Evolutionary conservation across 1,140 invertebrate species (phyloP).

Genomic region (Brachionus plicatilis): DNA sequence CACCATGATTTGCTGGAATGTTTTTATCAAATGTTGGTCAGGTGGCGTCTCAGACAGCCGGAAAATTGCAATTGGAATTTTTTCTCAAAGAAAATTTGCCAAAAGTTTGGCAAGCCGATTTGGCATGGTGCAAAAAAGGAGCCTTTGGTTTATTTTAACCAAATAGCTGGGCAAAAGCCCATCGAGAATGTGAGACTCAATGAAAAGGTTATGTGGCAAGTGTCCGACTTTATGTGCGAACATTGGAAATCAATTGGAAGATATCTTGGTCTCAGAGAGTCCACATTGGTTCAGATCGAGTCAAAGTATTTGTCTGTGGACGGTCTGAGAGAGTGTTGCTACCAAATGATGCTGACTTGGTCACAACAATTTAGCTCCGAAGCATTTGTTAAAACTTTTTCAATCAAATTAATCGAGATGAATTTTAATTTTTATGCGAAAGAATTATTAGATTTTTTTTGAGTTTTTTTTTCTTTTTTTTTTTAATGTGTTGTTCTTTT

Average conservation of each 20-base stretch:
- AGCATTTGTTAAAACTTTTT: neutral
- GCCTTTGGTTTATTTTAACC: neutral
- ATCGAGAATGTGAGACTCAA: constrained; percentile 5
- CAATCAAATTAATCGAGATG: constrained; percentile 8
- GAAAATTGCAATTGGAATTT: constrained; percentile 21
- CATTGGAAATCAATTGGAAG: constrained; percentile 32
- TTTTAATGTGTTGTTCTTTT: neutral
- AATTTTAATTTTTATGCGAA: constrained; percentile 32
- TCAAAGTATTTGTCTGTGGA: neutral
- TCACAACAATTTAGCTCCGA: neutral
- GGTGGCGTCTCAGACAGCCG: constrained; percentile 10
- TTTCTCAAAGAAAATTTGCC: neutral
- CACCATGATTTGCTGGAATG: neutral
- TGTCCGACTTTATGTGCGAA: neutral
- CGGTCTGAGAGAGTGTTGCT: constrained; percentile 35
- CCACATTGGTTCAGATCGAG: neutral
- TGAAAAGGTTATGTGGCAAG: constrained; percentile 8
- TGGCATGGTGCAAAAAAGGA: neutral
- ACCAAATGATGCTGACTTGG: constrained; percentile 31
- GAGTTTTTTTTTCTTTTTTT: neutral
- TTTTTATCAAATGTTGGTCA: constrained; percentile 28
- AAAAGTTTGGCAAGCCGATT: neutral
- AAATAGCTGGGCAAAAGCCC: neutral
- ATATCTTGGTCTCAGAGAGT: neutral
- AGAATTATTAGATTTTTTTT: constrained; percentile 1